Base-by-base conservation (phyloP, 2,888 invertebrate species). In the Nasonovia ribisnigri region DNA sequence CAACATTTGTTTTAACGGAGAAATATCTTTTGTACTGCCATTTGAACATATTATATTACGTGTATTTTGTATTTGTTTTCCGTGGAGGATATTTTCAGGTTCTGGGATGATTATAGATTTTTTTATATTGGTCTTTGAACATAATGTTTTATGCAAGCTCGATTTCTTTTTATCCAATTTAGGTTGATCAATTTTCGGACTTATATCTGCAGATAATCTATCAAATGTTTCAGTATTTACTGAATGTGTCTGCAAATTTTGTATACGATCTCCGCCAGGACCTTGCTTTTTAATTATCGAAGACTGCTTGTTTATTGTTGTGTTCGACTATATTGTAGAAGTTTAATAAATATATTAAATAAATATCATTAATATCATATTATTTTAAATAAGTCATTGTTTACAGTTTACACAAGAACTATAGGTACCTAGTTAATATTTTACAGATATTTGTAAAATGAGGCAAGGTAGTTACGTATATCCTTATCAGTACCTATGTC, bases 251-350 rank as follows among this genome's bases (percentile, higher is more conserved):
- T 24, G n/a, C 29, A n/a, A 1, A 46, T 36, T 48, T 77, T n/a
- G 43, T 26, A 6, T 6, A 26, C 67, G 77, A 77, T 90, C 90
- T 48, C 77, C 90, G 3, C 48, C 77, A 6, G 90, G 48, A 26
- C 77, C 90, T 77, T 90, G 90, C 42, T 90, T 90, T 48, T 90
- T 90, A 48, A 48, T 36, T 24, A 48, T 11, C 77, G 48, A 51
- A 24, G 36, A 1, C 6, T 67, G 60, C 24, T 24, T n/a, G 3
- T 67, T 8, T 67, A 46, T 46, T n/a, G 13, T 10, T 24, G 24
- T 5, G n/a, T 46, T 90, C 11, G 11, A 67, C 90, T 90, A 67
- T 24, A 90, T 90, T 24, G 1, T 20, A n/a, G 13, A 90, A n/a
- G 43, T 77, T 36, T 29, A 43, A 46, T 10, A 46, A 24, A 29